A percentile compares a stretch with the other conserved stretches of the same genome.
Conservation (phyloP, 2,113 vertebrate species). For the Anthoscopus minutus region DNA sequence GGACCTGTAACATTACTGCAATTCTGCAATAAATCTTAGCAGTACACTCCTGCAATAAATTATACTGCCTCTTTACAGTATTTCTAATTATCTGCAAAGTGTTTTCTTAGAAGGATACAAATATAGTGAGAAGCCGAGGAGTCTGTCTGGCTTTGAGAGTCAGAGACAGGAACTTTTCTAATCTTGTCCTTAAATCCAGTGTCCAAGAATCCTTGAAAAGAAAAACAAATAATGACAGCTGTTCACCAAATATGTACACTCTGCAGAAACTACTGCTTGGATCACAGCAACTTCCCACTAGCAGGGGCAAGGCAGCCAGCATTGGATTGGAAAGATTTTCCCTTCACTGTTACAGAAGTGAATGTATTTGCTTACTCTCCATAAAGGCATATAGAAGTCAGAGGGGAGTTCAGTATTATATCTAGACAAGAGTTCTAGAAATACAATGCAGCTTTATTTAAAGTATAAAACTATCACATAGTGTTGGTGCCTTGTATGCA, state of each 20-base stretch:
- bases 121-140: constrained; percentile 84
- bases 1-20: not conserved
- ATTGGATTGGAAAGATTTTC: not conserved
- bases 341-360: not conserved
- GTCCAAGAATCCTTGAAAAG: constrained; percentile 87
- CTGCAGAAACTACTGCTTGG: not conserved
- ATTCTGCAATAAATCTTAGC: not conserved
- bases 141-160: constrained; percentile 77
- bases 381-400: not conserved
- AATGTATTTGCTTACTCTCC: not conserved
- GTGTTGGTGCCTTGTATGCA: not conserved
- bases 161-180: constrained; percentile 82
- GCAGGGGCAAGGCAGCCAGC: not conserved
- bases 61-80: not conserved
- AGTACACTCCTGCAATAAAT: not conserved
- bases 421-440: not conserved
- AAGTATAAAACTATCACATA: not conserved
- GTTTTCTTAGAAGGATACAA: constrained; percentile 86
- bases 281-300: not conserved
- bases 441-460: not conserved
- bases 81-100: not conserved
- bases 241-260: not conserved
- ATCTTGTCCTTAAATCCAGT: constrained; percentile 77
- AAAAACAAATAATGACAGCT: not conserved
- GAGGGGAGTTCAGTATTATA: not conserved